A percentile compares a stretch with the other conserved stretches of the same genome.
phyloP scores from a whole-genome alignment of 1,140 invertebrate species.

The Pygmarrhopalites habei region DNA sequence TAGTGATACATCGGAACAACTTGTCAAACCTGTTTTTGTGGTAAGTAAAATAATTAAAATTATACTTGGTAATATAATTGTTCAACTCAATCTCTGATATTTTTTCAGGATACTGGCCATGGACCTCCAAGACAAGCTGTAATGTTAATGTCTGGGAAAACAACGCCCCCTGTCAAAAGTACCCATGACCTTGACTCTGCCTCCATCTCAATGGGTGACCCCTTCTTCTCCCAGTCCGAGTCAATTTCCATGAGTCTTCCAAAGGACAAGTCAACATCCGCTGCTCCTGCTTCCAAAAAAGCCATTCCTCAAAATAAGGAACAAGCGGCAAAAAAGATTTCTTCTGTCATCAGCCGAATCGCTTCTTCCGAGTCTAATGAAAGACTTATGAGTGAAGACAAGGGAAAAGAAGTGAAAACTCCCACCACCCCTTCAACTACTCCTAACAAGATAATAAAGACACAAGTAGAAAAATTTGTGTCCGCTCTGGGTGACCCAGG shows the following conservation, averaged over 20 bases:
- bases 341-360: conserved; percentile 35
- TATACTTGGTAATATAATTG: too few species aligned
- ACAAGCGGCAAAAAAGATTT: conserved; percentile 36
- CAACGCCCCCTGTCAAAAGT: conserved; percentile 22
- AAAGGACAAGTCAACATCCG: conserved; percentile 7
- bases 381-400: conserved; percentile 15
- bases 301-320: conserved; percentile 33
- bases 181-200: neutral
- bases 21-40: conserved; percentile 33
- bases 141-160: conserved; percentile 35
- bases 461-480: conserved; percentile 56
- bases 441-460: conserved; percentile 40
- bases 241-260: neutral
- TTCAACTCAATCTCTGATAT: too few species aligned
- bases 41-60: too few species aligned
- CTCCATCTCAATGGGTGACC: neutral
- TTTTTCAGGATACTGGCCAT: conserved; percentile 36
- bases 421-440: too few species aligned
- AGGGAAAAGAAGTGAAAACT: neutral
- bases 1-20: conserved; percentile 8
- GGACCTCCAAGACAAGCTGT: conserved; percentile 30
- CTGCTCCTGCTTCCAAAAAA: conserved; percentile 24
- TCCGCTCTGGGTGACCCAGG: conserved; percentile 45
- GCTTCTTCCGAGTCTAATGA: conserved; percentile 17
- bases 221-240: conserved; percentile 7